These are phyloP conservation scores for Apostichopus leukothele DNA, from an alignment of 53 echinoderm and acorn worm species.

Conservation along the genomic window DNA sequence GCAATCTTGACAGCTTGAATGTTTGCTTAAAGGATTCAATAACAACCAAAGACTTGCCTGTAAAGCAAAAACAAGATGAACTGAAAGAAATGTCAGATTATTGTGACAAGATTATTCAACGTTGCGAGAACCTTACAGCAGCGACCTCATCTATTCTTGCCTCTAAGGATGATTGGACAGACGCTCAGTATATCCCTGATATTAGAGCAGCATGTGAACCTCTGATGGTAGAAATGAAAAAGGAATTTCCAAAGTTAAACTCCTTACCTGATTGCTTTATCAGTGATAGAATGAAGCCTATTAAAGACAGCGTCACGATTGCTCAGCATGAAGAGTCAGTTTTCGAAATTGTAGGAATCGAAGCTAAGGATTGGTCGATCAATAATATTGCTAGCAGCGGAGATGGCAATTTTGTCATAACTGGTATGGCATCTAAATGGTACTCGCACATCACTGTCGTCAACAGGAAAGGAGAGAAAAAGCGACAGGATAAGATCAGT, in stretches of 20 bases:
- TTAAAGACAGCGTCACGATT: background rate
- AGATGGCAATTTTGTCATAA: background rate
- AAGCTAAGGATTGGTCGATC: background rate
- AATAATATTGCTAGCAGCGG: background rate
- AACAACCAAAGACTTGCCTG: background rate
- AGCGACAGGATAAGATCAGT: background rate
- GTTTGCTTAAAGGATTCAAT: background rate
- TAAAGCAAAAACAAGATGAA: background rate
- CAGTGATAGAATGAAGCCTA: background rate
- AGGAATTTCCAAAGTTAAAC: background rate
- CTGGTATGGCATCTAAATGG: background rate
- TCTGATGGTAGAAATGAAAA: background rate
- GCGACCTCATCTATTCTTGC: background rate
- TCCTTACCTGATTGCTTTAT: background rate
- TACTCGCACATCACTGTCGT: background rate
- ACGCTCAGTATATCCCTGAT: background rate
- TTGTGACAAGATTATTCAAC: background rate
- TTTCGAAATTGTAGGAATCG: background rate
- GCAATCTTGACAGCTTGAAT: background rate
- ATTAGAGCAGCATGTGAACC: background rate
- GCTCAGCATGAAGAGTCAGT: background rate
- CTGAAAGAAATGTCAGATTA: background rate
- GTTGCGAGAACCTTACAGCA: background rate
- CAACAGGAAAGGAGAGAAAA: background rate
- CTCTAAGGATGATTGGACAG: background rate